phyloP scores from a whole-genome alignment of 1,140 invertebrate genomes.

The Pseudomyrmex sp. region DNA sequence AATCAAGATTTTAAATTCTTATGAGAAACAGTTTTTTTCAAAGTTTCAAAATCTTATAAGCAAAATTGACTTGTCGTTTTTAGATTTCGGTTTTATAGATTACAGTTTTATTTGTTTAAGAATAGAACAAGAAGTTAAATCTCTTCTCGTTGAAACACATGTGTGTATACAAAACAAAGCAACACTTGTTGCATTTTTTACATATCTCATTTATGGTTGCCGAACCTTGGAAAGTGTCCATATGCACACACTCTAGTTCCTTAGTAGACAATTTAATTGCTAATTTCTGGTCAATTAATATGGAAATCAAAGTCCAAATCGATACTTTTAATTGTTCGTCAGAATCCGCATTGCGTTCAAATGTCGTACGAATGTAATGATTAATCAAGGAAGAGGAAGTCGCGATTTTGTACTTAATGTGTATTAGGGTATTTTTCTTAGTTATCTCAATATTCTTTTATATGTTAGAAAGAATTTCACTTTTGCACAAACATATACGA shows the following conservation, averaged over 20 bases:
- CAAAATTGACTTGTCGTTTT: no score
- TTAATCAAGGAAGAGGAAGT: not conserved
- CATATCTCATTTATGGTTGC: not conserved
- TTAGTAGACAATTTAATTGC: conserved; percentile 13
- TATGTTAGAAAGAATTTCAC: not conserved
- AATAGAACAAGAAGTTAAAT: no score
- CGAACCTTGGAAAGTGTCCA: not conserved
- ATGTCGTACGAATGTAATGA: not conserved
- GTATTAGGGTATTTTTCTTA: no score
- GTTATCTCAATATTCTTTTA: not conserved
- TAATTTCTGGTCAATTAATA: not conserved
- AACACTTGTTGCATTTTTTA: no score
- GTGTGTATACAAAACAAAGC: no score
- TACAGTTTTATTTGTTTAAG: no score
- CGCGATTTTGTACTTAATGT: no score
- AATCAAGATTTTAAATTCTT: no score
- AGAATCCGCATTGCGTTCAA: not conserved
- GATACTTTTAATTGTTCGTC: not conserved
- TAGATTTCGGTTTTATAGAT: no score
- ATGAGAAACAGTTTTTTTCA: no score
- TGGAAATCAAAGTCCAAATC: not conserved
- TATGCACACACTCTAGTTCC: not conserved
- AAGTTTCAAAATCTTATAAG: no score
- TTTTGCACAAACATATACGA: not conserved
- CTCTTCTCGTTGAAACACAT: no score